Evolutionary conservation across 2,888 invertebrate species (phyloP).

Genomic region (Tetanocera ferruginea): DNA sequence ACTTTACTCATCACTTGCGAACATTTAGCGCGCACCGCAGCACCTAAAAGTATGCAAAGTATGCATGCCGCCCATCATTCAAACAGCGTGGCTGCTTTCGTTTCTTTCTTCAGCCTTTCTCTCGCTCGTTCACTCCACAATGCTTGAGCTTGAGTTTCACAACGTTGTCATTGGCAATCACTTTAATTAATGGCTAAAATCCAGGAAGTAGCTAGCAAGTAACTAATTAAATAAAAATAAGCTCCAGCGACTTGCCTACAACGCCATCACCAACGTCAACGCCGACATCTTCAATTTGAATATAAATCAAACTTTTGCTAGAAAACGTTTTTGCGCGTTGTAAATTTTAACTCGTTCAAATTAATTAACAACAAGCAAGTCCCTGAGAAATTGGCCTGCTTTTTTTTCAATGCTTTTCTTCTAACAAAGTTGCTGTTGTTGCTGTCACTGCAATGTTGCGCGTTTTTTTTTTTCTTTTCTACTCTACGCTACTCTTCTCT

Average conservation of each 20-base stretch:
- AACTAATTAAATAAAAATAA: conserved; percentile 19
- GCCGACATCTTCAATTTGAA: conserved; percentile 59
- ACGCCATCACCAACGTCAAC: too few species aligned
- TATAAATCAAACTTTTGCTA: conserved; percentile 56
- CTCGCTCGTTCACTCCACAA: not conserved
- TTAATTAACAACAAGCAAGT: conserved; percentile 41
- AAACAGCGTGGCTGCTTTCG: conserved; percentile 16
- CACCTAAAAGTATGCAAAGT: conserved; percentile 35
- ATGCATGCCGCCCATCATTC: not conserved
- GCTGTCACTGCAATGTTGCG: not conserved
- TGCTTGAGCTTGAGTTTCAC: conserved; percentile 30
- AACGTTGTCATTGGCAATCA: conserved; percentile 56
- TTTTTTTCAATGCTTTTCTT: not conserved
- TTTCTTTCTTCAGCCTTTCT: conserved; percentile 15
- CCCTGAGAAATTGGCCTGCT: conserved; percentile 6
- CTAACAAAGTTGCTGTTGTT: not conserved
- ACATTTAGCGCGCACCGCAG: conserved; percentile 25
- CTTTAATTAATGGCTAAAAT: conserved; percentile 59
- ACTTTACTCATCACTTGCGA: conserved; percentile 32
- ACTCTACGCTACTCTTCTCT: not conserved
- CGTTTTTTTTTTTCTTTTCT: not conserved
- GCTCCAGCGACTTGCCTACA: not conserved
- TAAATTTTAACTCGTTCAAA: conserved; percentile 37
- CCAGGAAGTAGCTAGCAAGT: not conserved
- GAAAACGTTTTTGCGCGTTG: not conserved